Evolutionary conservation across 2,888 invertebrate genomes (phyloP), one percentile per base, ranked within the genome.

Genomic region (Papilio elwesi): DNA sequence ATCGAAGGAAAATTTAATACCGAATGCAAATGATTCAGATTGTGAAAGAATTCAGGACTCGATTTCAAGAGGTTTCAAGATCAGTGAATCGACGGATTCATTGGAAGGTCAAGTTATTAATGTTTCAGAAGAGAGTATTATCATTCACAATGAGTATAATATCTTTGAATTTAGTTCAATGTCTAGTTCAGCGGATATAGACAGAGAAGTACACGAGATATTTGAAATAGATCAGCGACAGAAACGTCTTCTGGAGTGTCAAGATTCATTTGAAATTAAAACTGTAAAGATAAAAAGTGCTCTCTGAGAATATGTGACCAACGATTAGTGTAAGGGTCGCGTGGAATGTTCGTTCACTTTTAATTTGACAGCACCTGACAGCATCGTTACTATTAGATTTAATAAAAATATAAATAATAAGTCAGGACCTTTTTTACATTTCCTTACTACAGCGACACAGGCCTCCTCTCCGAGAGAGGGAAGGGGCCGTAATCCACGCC

Each of bases 141-240:
- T 81, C 8, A 81, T 93, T 0, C 92, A 93, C 76, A 83, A 87
- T 36, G 81, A 78, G 74, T 83, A 86, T 43, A 82, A 86, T 49
- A 76, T 76, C 10, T 80, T 82, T 53, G 78, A 72, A 53, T 86
- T 83, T 81, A 83, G 85, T 72, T 90, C 89, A 0, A 82, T 88
- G 77, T 93, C 93, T 0, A 93, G 91, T 77, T 92, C 90, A 0
- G 76, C 88, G 11, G 93, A 94, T 76, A 76, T 93, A 67, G 92
- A 93, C 68, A 87, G 76, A 78, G 93, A 94, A 85, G 88, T 94
- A 0, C 81, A 85, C 64, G 92, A 90, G 67, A 91, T 93, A 80
- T 93, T 93, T 76, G 88, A 89, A 72, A 87, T 78, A 68, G 90
- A 93, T 77, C 77, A 82, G 62, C 80, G 78, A 11, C 83, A 82